Conservation (phyloP, 2,113 vertebrate species). For the Mesoclemmys tuberculata region DNA sequence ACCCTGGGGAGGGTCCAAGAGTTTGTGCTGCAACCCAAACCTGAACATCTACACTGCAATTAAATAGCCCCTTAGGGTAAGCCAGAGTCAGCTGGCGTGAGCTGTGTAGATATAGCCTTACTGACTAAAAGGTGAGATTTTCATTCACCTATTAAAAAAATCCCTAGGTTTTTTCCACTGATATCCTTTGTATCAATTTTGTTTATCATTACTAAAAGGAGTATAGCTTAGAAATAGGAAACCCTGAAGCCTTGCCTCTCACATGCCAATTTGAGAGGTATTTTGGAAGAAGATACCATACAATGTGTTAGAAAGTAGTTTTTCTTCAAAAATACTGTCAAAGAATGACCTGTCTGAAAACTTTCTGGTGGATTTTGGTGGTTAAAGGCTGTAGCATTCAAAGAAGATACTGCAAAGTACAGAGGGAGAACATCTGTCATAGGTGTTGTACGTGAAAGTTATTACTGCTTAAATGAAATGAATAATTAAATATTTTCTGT, state of each 20-base stretch:
- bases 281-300: background rate
- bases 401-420: background rate
- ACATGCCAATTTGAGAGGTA: background rate
- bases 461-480: background rate
- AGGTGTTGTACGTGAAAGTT: background rate
- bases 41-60: no score
- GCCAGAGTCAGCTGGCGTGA: no score
- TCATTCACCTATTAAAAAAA: background rate
- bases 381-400: no score
- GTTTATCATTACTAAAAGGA: background rate
- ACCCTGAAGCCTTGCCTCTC: background rate
- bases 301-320: background rate
- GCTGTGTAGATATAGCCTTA: no score
- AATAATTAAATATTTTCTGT: background rate
- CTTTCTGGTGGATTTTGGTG: no score
- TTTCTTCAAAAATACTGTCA: background rate
- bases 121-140: background rate
- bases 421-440: background rate
- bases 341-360: background rate
- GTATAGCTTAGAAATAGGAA: background rate
- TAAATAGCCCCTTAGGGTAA: no score
- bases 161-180: background rate
- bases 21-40: no score
- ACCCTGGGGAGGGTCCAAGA: no score
- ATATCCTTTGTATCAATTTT: background rate